Evolutionary conservation across 1,140 invertebrate genomes (phyloP), one percentile per base, ranked within the genome.

Genomic region (Brachionus plicatilis): DNA sequence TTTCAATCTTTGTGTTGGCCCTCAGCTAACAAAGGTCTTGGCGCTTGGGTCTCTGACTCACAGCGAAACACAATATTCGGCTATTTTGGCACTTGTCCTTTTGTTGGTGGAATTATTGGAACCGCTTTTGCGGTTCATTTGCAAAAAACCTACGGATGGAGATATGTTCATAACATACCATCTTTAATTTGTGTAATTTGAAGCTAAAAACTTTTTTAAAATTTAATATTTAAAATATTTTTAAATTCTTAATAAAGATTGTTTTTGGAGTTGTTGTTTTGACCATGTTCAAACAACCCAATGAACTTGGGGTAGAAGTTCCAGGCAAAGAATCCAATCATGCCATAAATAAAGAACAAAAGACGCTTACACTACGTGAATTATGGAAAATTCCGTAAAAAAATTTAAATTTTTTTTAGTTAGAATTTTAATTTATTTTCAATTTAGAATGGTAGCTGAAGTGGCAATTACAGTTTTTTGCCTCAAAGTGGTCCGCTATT

Each of bases 401-500:
- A 78, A 76, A 12, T 84, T 17, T n/a, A 60, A 66, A 12, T n/a
- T 11, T 20, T 43, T 66, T 80, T 47, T 12, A 50, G 33, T 14
- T 53, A 5, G 1, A 37, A 56, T 29, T 24, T 50, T 85, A n/a
- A 84, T 70, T 76, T 37, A 41, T 85, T 14, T 72, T 85, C 85
- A 53, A 14, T 82, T 75, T 27, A 89, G 88, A 37, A 88, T 89
- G 86, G 88, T 92, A 24, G 86, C 88, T n/a, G 91, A 92, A 85
- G 87, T 91, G 24, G 88, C 91, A 14, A 70, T 91, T 27, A 88
- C 89, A 27, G 89, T 92, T 70, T 89, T 92, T 82, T 91, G 90
- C 85, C 86, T 91, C 2, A 92, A 92, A 86, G 86, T 91, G 45
- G 91, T 91, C 4, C 89, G 91, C 17, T 92, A 92, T 86, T 89